Evolutionary conservation across 2,113 vertebrate genomes (phyloP).

Genomic region (Aepyceros melampus): DNA sequence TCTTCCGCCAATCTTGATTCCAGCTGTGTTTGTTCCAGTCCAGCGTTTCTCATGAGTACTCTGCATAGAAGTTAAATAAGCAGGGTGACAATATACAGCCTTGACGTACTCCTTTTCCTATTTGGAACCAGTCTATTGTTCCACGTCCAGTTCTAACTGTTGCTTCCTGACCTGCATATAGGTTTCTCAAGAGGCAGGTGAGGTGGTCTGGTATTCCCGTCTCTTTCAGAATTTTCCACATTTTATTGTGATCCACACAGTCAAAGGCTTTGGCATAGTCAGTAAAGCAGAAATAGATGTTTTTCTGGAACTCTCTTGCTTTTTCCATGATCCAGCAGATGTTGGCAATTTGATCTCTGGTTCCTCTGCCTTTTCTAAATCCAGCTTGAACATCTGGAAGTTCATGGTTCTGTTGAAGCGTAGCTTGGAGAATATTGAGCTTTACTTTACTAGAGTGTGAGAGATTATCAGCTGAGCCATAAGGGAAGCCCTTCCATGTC

Average conservation of each 20-base stretch:
- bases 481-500: neutral
- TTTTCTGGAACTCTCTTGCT: neutral
- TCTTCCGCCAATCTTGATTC: neutral
- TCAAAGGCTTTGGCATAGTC: neutral
- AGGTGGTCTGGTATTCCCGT: neutral
- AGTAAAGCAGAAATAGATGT: neutral
- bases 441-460: neutral
- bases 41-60: neutral
- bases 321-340: neutral
- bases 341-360: neutral
- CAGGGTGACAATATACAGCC: neutral
- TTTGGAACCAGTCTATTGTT: neutral
- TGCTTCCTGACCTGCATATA: neutral
- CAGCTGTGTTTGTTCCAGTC: neutral
- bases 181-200: neutral
- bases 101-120: neutral
- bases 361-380: neutral
- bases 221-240: neutral
- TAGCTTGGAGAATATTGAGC: neutral
- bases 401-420: neutral
- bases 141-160: neutral
- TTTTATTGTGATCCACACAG: neutral
- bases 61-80: neutral
- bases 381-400: neutral
- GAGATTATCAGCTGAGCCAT: neutral